Percentiles rank a stretch among this genome's conserved stretches.
Conservation (phyloP, 2,888 invertebrate species). For the Drosophila meridiana region DNA sequence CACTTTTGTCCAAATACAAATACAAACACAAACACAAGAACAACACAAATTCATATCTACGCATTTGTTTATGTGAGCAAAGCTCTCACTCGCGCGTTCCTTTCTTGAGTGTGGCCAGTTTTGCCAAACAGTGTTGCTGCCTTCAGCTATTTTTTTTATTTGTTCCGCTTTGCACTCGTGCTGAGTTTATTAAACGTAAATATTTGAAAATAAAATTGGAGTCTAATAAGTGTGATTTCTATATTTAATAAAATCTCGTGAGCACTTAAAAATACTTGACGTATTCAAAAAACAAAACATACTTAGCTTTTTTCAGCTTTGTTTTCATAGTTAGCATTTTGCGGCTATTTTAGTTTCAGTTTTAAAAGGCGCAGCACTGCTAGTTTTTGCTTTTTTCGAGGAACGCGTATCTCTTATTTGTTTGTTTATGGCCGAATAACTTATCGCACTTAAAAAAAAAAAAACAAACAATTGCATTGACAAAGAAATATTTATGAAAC, state of each 20-base stretch:
- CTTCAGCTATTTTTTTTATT: conserved; percentile 8
- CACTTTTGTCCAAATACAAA: conserved; percentile 42
- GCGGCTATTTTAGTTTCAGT: not conserved
- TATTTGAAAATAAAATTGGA: not conserved
- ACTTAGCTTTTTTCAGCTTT: not conserved
- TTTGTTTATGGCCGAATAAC: conserved; percentile 50
- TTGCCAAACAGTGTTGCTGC: conserved; percentile 20
- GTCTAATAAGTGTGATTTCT: not conserved
- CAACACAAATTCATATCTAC: conserved; percentile 45
- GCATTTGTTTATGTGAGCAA: conserved; percentile 69
- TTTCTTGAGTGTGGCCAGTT: conserved; percentile 36
- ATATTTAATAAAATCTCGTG: not conserved
- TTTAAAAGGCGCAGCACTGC: conserved; percentile 14
- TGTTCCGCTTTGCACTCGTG: not conserved
- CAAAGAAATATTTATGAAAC: conserved; percentile 9
- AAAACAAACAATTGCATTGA: conserved; percentile 28
- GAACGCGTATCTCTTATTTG: conserved; percentile 32
- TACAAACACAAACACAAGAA: conserved; percentile 3
- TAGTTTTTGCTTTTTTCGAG: conserved; percentile 23
- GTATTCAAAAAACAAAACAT: not conserved
- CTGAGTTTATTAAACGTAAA: not conserved
- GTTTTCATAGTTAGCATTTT: not conserved
- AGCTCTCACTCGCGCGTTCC: conserved; percentile 16
- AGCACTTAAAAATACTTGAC: not conserved
- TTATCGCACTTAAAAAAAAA: conserved; percentile 36